phyloP scores from a whole-genome alignment of 2,797 vertebrate species.

The Morus bassanus region DNA sequence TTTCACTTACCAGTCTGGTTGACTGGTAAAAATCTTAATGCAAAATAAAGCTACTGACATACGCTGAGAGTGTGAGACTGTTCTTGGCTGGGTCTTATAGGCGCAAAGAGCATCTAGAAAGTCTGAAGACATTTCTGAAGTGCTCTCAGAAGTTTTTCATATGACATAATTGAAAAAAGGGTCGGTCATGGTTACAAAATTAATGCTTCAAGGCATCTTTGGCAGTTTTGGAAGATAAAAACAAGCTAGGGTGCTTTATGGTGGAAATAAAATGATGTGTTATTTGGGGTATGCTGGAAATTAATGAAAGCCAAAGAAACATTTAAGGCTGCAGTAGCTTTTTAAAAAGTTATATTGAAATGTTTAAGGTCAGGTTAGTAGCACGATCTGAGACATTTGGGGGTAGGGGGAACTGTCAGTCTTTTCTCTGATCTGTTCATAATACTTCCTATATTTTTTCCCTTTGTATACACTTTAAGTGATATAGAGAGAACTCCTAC shows the following conservation, averaged over 20 bases:
- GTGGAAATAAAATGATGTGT: not conserved
- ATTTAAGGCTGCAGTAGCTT: not conserved
- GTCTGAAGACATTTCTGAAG: not conserved
- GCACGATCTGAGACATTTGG: not conserved
- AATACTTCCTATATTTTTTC: not conserved
- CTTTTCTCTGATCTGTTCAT: not conserved
- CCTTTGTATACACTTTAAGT: not conserved
- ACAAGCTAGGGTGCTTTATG: not conserved
- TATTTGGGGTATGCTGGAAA: not conserved
- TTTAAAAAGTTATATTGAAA: not conserved
- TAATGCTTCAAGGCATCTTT: not conserved
- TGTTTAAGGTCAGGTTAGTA: not conserved
- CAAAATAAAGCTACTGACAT: constrained; percentile 11
- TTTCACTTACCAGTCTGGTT: constrained; percentile 57
- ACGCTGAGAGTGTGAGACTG: not conserved
- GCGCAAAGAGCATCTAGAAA: not conserved
- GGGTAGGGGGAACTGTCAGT: not conserved
- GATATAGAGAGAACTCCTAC: not conserved
- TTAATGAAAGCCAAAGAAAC: not conserved
- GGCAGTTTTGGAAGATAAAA: not conserved
- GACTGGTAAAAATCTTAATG: constrained; percentile 20
- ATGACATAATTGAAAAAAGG: not conserved
- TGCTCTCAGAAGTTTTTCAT: not conserved
- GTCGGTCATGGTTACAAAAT: not conserved
- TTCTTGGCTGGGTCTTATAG: not conserved